Conservation (phyloP, 2,797 vertebrate genomes). For the Molossus alvarezi region DNA sequence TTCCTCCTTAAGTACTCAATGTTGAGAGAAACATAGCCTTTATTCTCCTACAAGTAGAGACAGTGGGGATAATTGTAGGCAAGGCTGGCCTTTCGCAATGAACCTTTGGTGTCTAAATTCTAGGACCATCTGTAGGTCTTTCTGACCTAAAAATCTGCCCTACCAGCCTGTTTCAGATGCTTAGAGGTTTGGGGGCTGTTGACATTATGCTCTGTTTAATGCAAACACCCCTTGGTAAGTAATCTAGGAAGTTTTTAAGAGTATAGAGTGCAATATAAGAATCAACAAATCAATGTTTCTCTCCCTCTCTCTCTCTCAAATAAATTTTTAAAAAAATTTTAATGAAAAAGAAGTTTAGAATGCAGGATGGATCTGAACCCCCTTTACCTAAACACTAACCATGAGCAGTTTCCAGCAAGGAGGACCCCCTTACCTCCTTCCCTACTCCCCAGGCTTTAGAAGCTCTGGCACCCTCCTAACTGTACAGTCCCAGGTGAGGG, state of each 20-base stretch:
- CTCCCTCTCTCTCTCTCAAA: not conserved
- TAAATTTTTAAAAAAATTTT: too few relatives aligned
- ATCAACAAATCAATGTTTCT: not conserved
- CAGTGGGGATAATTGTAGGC: not conserved
- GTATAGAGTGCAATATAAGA: not conserved
- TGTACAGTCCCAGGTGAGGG: not conserved
- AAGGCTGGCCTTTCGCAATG: constrained; percentile 30
- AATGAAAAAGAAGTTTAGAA: not conserved
- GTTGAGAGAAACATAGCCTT: constrained; percentile 46
- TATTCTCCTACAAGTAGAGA: constrained; percentile 10
- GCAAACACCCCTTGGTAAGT: constrained; percentile 53
- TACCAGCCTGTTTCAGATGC: not conserved
- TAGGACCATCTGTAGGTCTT: not conserved
- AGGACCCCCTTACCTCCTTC: not conserved
- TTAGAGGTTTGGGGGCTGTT: constrained; percentile 47
- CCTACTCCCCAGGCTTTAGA: not conserved
- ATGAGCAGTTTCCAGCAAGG: constrained; percentile 17
- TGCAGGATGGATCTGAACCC: not conserved
- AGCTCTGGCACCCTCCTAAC: not conserved
- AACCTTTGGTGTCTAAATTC: not conserved
- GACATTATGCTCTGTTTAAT: constrained; percentile 39
- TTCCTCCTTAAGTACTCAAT: not conserved
- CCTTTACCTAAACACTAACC: constrained; percentile 25
- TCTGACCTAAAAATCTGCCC: not conserved
- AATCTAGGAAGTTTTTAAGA: constrained; percentile 67